Base-by-base conservation (phyloP, 1,140 invertebrate genomes). In the Zaprionus tsacasi region DNA sequence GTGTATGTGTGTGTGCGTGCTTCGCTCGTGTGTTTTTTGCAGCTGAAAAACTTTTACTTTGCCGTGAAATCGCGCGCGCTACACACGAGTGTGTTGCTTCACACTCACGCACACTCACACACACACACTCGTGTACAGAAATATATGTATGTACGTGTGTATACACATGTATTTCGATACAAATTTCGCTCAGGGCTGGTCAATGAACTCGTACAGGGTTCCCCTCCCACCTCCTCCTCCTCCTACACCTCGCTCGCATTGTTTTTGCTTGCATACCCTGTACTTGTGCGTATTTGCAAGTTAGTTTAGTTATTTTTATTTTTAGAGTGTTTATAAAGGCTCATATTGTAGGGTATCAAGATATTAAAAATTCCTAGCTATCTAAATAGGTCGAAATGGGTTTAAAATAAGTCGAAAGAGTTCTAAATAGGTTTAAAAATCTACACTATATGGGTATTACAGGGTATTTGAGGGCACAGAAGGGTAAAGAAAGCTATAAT, bases 151-250 rank as follows among this genome's bases (percentile, higher is more conserved):
- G 43, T 48, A 48, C 8, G 45, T 21, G 15, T 7, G 17, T 8
- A 48, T 21, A 21, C 45, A 17, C 7, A 17, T 48, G 15, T 21
- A 17, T 5, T 15, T 48, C 8, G 45, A 17, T 21, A 21, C 15
- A 25, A 50, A 50, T 91, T 91, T 92, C 81, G 87, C 90, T 91
- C 87, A 92, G 66, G 91, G 91, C 91, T 92, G 91, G 91, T 92
- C 91, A 92, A 77, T 89, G 91, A 92, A 92, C 91, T 91, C 82
- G 10, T 40, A 6, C 27, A 30, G 27, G 21, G 21, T 21, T 6
- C 27, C 27, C 27, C 27, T 30, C 27, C 27, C 27, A 1, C n/a
- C n/a, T n/a, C n/a, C n/a, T n/a, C n/a, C n/a, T n/a, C 27, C 27
- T 30, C 27, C 27, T 3, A 1, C 27, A 30, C 3, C 64, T 48